Percentiles rank a stretch among this genome's conserved stretches.
Evolutionary conservation across 2,797 vertebrate genomes (phyloP).

Genomic region (Rhincodon typus): DNA sequence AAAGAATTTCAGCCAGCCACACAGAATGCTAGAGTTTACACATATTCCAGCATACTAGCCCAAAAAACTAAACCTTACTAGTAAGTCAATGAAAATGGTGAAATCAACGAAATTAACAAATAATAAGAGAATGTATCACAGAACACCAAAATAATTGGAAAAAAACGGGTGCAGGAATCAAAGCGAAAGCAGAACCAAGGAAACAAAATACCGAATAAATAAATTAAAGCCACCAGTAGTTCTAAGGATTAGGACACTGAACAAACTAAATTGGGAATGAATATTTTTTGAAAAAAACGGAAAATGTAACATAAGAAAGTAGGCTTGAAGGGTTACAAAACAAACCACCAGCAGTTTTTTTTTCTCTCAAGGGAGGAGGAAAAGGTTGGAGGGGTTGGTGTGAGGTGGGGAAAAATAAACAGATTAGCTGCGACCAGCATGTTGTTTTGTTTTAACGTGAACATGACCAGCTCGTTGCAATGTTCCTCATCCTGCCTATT

Average conservation of each 20-base stretch:
- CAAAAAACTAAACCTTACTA: neutral
- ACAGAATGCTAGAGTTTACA: neutral
- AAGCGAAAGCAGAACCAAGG: neutral
- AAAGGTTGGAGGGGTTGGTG: neutral
- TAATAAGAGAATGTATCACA: conserved; percentile 26
- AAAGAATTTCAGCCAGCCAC: conserved; percentile 22
- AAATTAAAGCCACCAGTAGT: conserved; percentile 1
- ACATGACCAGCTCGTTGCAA: neutral
- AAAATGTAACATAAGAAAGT: neutral
- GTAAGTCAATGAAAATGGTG: neutral
- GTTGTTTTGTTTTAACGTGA: neutral
- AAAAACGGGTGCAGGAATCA: neutral
- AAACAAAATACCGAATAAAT: neutral
- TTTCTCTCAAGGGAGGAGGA: neutral
- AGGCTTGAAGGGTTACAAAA: neutral
- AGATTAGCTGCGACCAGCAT: neutral
- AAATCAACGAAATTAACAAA: neutral
- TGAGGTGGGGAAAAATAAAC: neutral
- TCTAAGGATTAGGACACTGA: neutral
- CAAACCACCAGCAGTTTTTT: conserved; percentile 3
- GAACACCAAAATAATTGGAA: neutral
- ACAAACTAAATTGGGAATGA: neutral
- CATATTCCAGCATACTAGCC: neutral
- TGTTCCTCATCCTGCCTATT: neutral
- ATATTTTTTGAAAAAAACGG: neutral